A percentile compares a stretch with the other conserved stretches of the same genome.
Evolutionary conservation across 2,113 vertebrate species (phyloP).

Genomic region (Oophaga pumilio): DNA sequence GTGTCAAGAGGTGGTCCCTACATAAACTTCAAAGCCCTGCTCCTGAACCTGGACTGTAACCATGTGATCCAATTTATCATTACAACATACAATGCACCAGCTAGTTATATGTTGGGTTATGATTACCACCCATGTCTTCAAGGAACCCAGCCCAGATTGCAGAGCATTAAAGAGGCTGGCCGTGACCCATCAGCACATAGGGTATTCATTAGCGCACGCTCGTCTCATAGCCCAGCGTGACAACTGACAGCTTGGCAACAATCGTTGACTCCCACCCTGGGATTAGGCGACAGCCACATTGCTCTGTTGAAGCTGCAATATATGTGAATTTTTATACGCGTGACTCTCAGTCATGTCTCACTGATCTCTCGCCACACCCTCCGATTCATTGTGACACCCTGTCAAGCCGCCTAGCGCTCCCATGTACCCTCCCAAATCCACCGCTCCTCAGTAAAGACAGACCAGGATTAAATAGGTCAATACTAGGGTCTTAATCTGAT

Average conservation of each 20-base stretch:
- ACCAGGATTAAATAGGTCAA: not conserved
- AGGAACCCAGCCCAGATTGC: not conserved
- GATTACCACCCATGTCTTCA: not conserved
- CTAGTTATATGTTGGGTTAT: not conserved
- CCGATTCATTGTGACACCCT: not conserved
- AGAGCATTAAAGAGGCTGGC: not conserved
- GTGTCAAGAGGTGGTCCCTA: not conserved
- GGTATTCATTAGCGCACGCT: not conserved
- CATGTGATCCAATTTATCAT: not conserved
- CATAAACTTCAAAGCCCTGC: not conserved
- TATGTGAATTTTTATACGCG: conserved; percentile 32
- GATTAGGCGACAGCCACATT: not conserved
- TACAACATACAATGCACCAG: not conserved
- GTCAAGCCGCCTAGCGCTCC: not conserved
- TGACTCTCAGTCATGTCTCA: conserved; percentile 9
- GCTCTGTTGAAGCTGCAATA: not conserved
- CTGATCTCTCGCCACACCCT: conserved; percentile 40
- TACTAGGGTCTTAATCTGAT: not conserved
- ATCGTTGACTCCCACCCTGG: not conserved
- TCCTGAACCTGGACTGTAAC: not conserved
- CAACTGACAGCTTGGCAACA: conserved; percentile 27
- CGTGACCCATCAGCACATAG: not conserved
- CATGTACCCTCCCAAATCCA: not conserved
- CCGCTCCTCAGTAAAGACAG: not conserved
- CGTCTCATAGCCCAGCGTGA: not conserved